Base-by-base conservation (phyloP, 2,113 vertebrate genomes). In the Scophthalmus maximus region DNA sequence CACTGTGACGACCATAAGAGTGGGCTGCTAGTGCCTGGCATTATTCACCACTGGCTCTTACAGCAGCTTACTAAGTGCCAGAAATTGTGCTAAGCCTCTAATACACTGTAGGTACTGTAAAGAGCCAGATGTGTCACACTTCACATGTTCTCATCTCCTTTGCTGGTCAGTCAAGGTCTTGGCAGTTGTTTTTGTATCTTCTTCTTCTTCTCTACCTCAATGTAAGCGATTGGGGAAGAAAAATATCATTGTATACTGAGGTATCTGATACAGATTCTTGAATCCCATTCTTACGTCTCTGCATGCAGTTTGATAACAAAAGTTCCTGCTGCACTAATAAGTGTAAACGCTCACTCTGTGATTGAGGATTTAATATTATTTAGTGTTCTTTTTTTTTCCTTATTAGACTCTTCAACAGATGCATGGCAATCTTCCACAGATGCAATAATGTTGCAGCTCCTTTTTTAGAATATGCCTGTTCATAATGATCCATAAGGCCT, bases 91-190 rank as follows among this genome's bases (percentile, higher is more conserved):
- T 52, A 65, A 82, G 58, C 52, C 32, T 20, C 30, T 42, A 50
- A 59, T 18, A 26, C 34, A 53, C 60, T 62, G 61, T 61, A 27
- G 51, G 58, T 55, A n/a, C 42, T 12, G 10, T 38, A 38, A 3
- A 27, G 67, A 68, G 42, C 34, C 76, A 78, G 69, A 80, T 78
- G 69, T 70, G 29, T 44, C 57, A 20, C 53, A 52, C 38, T 46
- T 23, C 4, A 11, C 62, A 30, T 52, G 36, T 46, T n/a, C 36
- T 57, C 26, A 50, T 61, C 36, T 40, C 38, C 38, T 27, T 50
- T 40, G 36, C 29, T 26, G 7, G 17, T 1, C 15, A 18, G 14
- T 36, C 22, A 8, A 7, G n/a, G 32, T 30, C 32, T 25, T 20
- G 52, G 42, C 51, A 23, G 53, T 30, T 44, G 22, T 67, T 30